A percentile compares a stretch with the other conserved stretches of the same genome.
phyloP scores from a whole-genome alignment of 37 sponge, comb jelly and placozoan species.

The Crambe crambe region DNA sequence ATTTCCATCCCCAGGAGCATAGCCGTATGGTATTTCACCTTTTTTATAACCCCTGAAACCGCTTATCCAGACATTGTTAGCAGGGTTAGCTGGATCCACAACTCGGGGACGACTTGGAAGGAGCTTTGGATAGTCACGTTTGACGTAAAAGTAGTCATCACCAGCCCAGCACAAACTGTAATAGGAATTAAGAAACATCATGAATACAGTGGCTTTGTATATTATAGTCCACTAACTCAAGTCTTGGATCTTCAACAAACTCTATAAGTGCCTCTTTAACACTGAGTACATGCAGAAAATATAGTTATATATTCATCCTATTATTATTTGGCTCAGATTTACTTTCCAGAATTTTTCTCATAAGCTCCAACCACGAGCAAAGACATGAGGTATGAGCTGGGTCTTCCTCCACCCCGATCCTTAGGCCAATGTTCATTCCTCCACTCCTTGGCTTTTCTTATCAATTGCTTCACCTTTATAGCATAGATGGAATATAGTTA shows the following conservation, averaged over 20 bases:
- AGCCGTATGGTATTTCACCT: slow-evolving; percentile 11
- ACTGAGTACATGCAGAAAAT: background rate
- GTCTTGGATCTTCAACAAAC: slow-evolving; percentile 11
- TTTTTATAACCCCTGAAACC: slow-evolving; percentile 7
- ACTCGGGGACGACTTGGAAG: slow-evolving; percentile 26
- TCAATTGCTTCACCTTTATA: slow-evolving; percentile 37
- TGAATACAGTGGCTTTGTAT: background rate
- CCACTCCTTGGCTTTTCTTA: slow-evolving; percentile 61
- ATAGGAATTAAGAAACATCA: background rate
- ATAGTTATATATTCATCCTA: background rate
- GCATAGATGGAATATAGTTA: background rate
- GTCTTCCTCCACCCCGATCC: slow-evolving; percentile 18
- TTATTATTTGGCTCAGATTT: too few relatives aligned
- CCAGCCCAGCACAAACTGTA: slow-evolving; percentile 29
- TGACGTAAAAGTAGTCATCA: background rate
- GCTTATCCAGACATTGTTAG: slow-evolving; percentile 47
- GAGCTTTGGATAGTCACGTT: background rate
- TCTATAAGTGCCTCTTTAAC: slow-evolving; percentile 11
- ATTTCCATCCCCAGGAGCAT: slow-evolving; percentile 39
- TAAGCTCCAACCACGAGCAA: slow-evolving; percentile 44
- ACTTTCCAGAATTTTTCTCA: background rate
- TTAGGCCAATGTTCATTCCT: slow-evolving; percentile 41
- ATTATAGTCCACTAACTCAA: background rate
- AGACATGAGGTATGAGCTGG: slow-evolving; percentile 49
- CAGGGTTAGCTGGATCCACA: slow-evolving; percentile 62